Conservation (phyloP, 2,888 invertebrate species). For the Scaptomyza polygonia region DNA sequence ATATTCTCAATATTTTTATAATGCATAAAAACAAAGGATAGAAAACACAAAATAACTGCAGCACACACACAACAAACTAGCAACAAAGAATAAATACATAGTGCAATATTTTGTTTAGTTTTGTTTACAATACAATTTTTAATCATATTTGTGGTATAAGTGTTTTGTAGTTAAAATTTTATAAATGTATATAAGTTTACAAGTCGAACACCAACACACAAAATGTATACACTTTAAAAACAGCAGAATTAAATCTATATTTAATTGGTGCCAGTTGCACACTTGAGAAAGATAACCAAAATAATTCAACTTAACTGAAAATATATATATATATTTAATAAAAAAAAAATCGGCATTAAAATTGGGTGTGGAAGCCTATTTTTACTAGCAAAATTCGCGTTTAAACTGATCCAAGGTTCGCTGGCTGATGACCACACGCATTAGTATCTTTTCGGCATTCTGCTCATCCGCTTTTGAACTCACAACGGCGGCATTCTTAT, state of each 20-base stretch:
- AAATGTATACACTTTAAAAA: conserved; percentile 40
- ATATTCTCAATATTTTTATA: conserved; percentile 60
- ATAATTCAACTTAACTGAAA: neutral
- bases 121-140: conserved; percentile 29
- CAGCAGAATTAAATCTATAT: conserved; percentile 43
- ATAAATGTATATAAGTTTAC: conserved; percentile 24
- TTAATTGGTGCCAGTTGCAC: conserved; percentile 58
- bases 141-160: conserved; percentile 27
- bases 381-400: conserved; percentile 74
- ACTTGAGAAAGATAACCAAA: conserved; percentile 26
- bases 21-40: conserved; percentile 16
- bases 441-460: conserved; percentile 85
- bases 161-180: conserved; percentile 58
- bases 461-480: conserved; percentile 85
- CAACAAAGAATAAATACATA: conserved; percentile 27
- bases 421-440: conserved; percentile 87
- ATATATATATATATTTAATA: neutral
- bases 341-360: neutral
- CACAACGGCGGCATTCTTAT: conserved; percentile 87
- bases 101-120: conserved; percentile 38
- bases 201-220: conserved; percentile 49
- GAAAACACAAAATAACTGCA: conserved; percentile 4
- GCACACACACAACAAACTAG: conserved; percentile 24
- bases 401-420: conserved; percentile 86
- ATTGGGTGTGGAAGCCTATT: neutral